Evolutionary conservation across 2,888 invertebrate genomes (phyloP).

Genomic region (Beris chalybata): DNA sequence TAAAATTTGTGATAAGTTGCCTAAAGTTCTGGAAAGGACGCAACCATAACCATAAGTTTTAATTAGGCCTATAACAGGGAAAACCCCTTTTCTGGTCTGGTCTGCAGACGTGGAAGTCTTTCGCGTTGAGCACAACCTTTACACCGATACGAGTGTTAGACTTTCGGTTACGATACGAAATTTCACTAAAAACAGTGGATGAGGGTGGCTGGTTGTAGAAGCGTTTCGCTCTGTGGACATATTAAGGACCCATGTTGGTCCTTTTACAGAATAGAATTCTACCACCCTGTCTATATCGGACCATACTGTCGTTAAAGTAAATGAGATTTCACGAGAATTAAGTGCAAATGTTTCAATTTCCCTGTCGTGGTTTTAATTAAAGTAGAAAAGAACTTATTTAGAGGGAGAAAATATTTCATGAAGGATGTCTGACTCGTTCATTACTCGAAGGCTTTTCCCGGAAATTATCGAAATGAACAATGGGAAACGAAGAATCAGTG

Average conservation of each 20-base stretch:
- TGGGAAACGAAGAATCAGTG: no score
- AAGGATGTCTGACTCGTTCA: background rate
- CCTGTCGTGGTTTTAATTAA: slow-evolving; percentile 40
- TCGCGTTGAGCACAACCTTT: background rate
- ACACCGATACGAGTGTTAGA: background rate
- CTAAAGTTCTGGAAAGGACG: slow-evolving; percentile 38
- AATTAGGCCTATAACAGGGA: slow-evolving; percentile 40
- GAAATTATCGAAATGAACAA: no score
- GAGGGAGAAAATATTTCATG: slow-evolving; percentile 26
- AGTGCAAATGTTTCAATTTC: slow-evolving; percentile 40
- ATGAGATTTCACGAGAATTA: slow-evolving; percentile 39
- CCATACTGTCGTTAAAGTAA: slow-evolving; percentile 39
- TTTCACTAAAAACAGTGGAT: background rate
- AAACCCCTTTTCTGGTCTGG: slow-evolving; percentile 36
- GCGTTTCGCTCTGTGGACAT: background rate
- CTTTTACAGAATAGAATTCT: slow-evolving; percentile 15
- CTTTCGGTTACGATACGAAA: background rate
- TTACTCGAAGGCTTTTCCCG: no score
- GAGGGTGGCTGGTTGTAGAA: background rate
- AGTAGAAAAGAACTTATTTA: slow-evolving; percentile 31
- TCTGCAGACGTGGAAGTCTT: slow-evolving; percentile 8
- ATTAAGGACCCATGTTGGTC: slow-evolving; percentile 12
- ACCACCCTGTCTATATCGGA: slow-evolving; percentile 19
- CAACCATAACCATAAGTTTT: slow-evolving; percentile 40
- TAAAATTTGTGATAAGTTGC: slow-evolving; percentile 40